Conservation (phyloP, 2,888 invertebrate species). For the Teinopalpus imperialis region DNA sequence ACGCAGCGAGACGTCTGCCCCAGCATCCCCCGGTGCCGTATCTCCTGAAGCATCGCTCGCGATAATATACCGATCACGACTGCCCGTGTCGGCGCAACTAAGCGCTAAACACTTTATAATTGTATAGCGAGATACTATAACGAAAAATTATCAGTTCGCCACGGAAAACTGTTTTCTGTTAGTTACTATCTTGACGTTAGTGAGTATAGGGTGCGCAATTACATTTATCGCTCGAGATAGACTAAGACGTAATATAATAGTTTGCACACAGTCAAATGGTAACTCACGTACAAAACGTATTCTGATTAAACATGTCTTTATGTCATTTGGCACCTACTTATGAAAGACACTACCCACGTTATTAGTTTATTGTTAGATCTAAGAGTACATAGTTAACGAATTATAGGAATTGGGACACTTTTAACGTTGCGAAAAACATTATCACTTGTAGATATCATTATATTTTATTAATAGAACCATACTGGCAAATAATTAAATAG, state of each 20-base stretch:
- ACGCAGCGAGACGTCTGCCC: conserved; percentile 56
- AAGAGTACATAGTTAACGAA: too few species aligned
- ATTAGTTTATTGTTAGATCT: too few species aligned
- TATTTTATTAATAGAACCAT: too few species aligned
- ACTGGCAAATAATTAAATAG: too few species aligned
- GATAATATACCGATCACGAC: conserved; percentile 80
- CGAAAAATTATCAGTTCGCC: conserved; percentile 72
- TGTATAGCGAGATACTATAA: conserved; percentile 76
- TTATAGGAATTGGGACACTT: too few species aligned
- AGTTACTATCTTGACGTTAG: conserved; percentile 59
- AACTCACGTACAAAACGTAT: conserved; percentile 14
- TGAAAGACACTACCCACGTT: conserved; percentile 9
- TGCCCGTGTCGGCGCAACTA: conserved; percentile 59
- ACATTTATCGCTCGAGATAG: conserved; percentile 4
- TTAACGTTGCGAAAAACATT: too few species aligned
- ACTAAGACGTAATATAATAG: conserved; percentile 2
- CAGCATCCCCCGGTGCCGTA: conserved; percentile 60
- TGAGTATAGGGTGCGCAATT: conserved; percentile 50
- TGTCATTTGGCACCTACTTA: conserved; percentile 17
- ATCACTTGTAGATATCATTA: too few species aligned
- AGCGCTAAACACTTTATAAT: conserved; percentile 77
- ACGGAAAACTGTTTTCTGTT: conserved; percentile 72
- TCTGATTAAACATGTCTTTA: conserved; percentile 17
- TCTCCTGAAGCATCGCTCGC: conserved; percentile 76
- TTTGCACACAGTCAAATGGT: conserved; percentile 7